Base-by-base conservation (phyloP, 2,888 invertebrate species). In the Xylocampa areola region DNA sequence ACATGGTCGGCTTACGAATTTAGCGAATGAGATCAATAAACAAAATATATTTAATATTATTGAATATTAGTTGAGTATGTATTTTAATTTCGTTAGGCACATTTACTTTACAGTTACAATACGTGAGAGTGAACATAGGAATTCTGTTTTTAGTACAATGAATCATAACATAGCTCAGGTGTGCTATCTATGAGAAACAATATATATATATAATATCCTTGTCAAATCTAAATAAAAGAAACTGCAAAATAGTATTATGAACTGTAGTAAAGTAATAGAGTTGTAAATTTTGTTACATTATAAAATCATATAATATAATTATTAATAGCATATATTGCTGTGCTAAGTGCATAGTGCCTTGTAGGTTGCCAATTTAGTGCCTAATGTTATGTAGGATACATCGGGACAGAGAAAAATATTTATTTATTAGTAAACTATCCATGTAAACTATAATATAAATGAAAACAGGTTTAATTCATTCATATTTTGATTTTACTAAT, bases 361-460 rank as follows among this genome's bases (percentile, higher is more conserved):
- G 94, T 94, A 94, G 94, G 94, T 94, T 93, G 94, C 94, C 94
- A 94, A 94, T 92, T 90, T 94, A 94, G 94, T 94, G 94, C 94
- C 94, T 94, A 94, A 92, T 87, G 84, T 89, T 89, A 86, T 73
- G 72, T 84, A 84, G 80, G 71, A 80, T 80, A 82, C 81, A 79
- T 78, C 77, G 62, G 81, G 78, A 81, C 84, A 81, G 74, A 82
- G 75, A 76, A 77, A 79, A 72, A 69, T 77, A 79, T 82, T 73
- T 67, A 79, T 78, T 75, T 73, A 80, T 77, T 77, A 76, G 74
- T 73, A 70, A 73, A n/a, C n/a, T n/a, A n/a, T n/a, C n/a, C n/a
- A n/a, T n/a, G n/a, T n/a, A n/a, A n/a, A 66, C 57, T 67, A 67
- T 67, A 62, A 32, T 47, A 62, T 65, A 50, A 49, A n/a, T n/a